A percentile compares a stretch with the other conserved stretches of the same genome.
These are phyloP conservation scores for Paracyclopina nana DNA, from an alignment of 1,140 invertebrate genomes.

Conservation along the genomic window DNA sequence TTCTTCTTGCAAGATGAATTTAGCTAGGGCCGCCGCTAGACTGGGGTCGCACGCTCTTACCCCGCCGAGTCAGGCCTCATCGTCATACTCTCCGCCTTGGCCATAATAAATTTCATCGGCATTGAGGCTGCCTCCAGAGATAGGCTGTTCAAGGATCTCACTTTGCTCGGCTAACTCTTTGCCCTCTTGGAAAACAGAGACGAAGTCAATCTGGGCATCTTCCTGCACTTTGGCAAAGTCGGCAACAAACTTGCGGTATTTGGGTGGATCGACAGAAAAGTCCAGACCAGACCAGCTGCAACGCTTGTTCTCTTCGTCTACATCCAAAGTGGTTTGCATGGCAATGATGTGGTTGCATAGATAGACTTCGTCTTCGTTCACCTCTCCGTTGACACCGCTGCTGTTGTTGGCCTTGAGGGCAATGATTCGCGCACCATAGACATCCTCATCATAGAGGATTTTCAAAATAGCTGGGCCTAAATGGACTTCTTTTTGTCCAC, in stretches of 20 bases:
- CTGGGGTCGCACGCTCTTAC: too few relatives aligned
- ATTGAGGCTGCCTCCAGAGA: slow-evolving; percentile 6
- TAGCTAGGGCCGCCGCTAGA: too few relatives aligned
- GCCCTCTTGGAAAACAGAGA: slow-evolving; percentile 9
- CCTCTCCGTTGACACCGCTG: slow-evolving; percentile 23
- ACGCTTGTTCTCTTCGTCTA: slow-evolving; percentile 19
- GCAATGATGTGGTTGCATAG: slow-evolving; percentile 32
- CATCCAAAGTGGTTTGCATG: slow-evolving; percentile 28
- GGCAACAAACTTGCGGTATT: slow-evolving; percentile 16
- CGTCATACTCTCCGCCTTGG: slow-evolving; percentile 5
- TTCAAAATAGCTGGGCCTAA: slow-evolving; percentile 29
- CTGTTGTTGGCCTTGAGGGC: neutral
- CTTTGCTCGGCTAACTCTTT: slow-evolving; percentile 18
- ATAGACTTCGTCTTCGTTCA: slow-evolving; percentile 25
- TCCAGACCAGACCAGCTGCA: slow-evolving; percentile 20
- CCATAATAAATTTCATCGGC: slow-evolving; percentile 16
- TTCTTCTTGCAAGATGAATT: too few relatives aligned
- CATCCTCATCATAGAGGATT: slow-evolving; percentile 32
- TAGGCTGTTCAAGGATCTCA: slow-evolving; percentile 16
- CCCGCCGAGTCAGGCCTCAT: neutral
- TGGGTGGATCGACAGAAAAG: slow-evolving; percentile 13
- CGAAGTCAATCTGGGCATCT: slow-evolving; percentile 5
- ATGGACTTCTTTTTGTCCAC: slow-evolving; percentile 19
- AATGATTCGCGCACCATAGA: slow-evolving; percentile 29
- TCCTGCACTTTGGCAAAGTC: slow-evolving; percentile 13